phyloP scores from a whole-genome alignment of 2,113 vertebrate genomes.

The Cettia cetti region DNA sequence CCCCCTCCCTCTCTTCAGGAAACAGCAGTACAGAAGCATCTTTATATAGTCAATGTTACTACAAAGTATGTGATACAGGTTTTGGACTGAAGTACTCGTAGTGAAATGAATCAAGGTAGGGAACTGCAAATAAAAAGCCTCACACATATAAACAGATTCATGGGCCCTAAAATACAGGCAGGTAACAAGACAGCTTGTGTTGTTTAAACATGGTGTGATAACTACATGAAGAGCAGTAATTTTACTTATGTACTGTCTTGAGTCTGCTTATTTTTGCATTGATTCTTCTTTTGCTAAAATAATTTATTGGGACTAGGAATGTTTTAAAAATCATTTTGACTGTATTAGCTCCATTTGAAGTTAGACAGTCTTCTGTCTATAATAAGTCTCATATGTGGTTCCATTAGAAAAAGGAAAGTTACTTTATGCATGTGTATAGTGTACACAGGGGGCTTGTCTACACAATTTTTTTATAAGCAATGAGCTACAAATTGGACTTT shows the following conservation, averaged over 20 bases:
- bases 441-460: slow-evolving; percentile 6
- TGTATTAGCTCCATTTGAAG: not conserved
- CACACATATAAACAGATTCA: not conserved
- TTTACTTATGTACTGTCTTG: not conserved
- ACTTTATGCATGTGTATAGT: not conserved
- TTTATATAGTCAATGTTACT: not conserved
- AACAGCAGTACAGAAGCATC: not conserved
- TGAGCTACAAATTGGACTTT: slow-evolving; percentile 22
- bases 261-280: not conserved
- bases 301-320: not conserved
- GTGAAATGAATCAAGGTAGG: not conserved
- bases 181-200: not conserved
- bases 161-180: not conserved
- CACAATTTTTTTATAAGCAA: not conserved
- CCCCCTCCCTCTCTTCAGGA: not conserved
- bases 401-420: not conserved
- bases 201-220: not conserved
- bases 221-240: not conserved
- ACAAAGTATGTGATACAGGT: not conserved
- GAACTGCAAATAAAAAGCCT: not conserved
- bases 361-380: not conserved
- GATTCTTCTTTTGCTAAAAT: not conserved
- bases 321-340: not conserved
- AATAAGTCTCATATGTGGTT: not conserved
- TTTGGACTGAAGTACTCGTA: not conserved